These are phyloP conservation scores for Myotis davidii DNA, from an alignment of 2,113 vertebrate genomes.

Conservation along the genomic window DNA sequence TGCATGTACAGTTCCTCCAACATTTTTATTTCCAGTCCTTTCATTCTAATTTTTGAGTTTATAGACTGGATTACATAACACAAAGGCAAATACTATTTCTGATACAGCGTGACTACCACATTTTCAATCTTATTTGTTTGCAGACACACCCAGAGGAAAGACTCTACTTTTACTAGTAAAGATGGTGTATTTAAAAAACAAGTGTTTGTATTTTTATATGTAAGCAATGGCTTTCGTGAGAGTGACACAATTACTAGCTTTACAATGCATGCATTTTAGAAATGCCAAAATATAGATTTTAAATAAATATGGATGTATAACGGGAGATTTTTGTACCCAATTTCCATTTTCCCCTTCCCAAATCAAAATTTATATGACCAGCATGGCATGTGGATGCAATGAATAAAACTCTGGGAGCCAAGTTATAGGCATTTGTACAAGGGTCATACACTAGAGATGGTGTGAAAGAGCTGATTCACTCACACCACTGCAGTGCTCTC, in stretches of 20 bases:
- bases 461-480: background rate
- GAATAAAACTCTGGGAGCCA: background rate
- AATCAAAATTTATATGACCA: background rate
- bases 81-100: background rate
- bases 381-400: background rate
- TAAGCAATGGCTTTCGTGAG: background rate
- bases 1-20: background rate
- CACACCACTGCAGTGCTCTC: background rate
- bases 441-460: accelerated
- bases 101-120: background rate
- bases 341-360: background rate
- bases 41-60: background rate
- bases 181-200: background rate
- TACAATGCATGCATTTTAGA: background rate
- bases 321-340: background rate
- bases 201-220: background rate
- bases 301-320: background rate
- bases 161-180: background rate
- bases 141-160: background rate
- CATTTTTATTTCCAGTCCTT: background rate
- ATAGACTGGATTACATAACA: background rate
- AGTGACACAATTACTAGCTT: background rate
- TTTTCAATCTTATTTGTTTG: background rate
- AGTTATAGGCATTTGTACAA: background rate
- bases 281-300: background rate